Base-by-base conservation (phyloP, 2,888 invertebrate genomes). In the Trissolcus japonicus region DNA sequence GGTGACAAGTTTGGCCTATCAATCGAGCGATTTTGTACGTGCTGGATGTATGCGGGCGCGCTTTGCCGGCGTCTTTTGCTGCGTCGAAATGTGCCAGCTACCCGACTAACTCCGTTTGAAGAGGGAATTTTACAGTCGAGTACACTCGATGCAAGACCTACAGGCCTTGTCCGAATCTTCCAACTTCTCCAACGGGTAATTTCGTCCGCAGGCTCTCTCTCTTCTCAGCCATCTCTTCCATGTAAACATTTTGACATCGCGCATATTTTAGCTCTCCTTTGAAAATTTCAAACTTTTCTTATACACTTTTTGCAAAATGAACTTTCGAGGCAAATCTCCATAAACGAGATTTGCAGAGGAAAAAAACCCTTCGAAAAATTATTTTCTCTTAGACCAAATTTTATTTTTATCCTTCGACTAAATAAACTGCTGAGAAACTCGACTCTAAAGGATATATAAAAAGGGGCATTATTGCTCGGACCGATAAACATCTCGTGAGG, bases 81-180 rank as follows among this genome's bases (percentile, higher is more conserved):
- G 75, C 79, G 80, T 80, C 82, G 77, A 86, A 84, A 85, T 84
- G 84, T 82, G 83, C 85, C 83, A 81, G 83, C 82, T 83, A 81
- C 79, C 80, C 80, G 82, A 81, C 61, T 56, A 67, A 74, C 83
- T 83, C 83, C 85, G 85, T 86, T 87, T 86, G 86, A 87, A 87
- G 87, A 88, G 85, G 83, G 84, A 87, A 88, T 88, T 88, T 88
- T 82, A 87, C 87, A 88, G 88, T 86, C 87, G 87, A 85, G 84
- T 84, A 82, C 85, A 84, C 83, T 61, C 83, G 85, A 84, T 87
- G 84, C 85, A 84, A 85, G 84, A 84, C 83, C 82, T 80, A 81
- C 82, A 80, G 81, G 77, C 80, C 80, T 78, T 73, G 78, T 74
- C 80, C 79, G 77, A 81, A 80, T 81, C 78, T 80, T 77, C 74